Conservation (phyloP, 2,797 vertebrate species). For the Melanotaenia parkinsoni region DNA sequence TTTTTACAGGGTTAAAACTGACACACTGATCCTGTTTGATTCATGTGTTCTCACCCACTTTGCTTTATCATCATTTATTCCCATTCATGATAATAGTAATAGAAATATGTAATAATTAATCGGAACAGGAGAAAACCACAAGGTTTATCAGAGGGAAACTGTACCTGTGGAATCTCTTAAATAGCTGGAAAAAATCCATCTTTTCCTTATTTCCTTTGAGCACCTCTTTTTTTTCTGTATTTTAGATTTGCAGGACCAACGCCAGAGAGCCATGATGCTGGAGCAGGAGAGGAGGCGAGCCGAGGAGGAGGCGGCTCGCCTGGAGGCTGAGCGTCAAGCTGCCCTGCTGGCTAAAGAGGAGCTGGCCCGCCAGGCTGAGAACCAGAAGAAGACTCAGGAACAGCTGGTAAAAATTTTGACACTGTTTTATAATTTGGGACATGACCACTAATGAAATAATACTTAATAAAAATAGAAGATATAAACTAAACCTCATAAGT, state of each 20-base stretch:
- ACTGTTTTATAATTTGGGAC: not conserved
- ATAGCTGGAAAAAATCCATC: not conserved
- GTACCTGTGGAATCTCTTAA: not conserved
- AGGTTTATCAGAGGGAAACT: not conserved
- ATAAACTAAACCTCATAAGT: not conserved
- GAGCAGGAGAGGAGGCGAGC: slow-evolving; percentile 90
- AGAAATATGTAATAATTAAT: not conserved
- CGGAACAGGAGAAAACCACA: not conserved
- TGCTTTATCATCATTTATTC: not conserved
- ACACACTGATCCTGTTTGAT: not conserved
- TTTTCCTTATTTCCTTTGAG: not conserved
- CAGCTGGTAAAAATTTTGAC: slow-evolving; percentile 86
- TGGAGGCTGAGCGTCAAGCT: slow-evolving; percentile 90
- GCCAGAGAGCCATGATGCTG: slow-evolving; percentile 86
- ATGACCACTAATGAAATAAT: not conserved
- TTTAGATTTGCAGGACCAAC: slow-evolving; percentile 91
- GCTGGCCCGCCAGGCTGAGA: slow-evolving; percentile 86
- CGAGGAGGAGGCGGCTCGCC: slow-evolving; percentile 87
- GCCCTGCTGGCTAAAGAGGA: slow-evolving; percentile 93
- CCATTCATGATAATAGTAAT: not conserved
- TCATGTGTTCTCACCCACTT: not conserved
- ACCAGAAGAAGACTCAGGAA: slow-evolving; percentile 92
- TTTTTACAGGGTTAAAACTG: not conserved
- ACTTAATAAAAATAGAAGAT: not conserved
- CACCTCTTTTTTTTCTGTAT: not conserved